Percentiles rank a stretch among this genome's conserved stretches.
Evolutionary conservation across 2,113 vertebrate species (phyloP).

Genomic region (Heterochromis multidens): DNA sequence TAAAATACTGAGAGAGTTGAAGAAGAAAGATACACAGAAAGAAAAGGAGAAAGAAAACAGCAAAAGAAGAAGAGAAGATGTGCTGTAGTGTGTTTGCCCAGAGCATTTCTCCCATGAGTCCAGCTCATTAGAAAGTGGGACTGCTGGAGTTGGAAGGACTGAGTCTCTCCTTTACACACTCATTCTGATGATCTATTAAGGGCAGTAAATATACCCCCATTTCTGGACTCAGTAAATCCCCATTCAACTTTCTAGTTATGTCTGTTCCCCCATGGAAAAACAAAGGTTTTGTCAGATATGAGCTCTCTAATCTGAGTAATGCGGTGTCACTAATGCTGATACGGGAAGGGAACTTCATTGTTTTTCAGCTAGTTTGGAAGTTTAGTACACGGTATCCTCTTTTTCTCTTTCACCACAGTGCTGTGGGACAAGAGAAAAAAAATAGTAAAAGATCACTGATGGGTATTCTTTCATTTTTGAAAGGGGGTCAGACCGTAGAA

Average conservation of each 20-base stretch:
- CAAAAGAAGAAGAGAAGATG: neutral
- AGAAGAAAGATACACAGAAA: neutral
- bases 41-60: neutral
- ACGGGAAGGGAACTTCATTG: neutral
- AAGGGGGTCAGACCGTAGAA: neutral
- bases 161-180: neutral
- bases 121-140: slow-evolving; percentile 19
- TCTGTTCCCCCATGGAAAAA: neutral
- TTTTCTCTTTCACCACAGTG: neutral
- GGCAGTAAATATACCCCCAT: neutral
- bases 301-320: neutral
- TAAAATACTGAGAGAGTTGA: neutral
- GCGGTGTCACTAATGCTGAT: neutral
- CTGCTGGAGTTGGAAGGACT: neutral
- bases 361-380: neutral
- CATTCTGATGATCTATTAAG: neutral
- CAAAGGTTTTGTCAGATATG: neutral
- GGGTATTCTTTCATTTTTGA: neutral
- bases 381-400: neutral
- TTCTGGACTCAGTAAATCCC: neutral
- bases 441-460: too few relatives aligned
- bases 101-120: neutral
- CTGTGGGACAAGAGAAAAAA: neutral
- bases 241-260: neutral
- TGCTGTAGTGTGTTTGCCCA: neutral